phyloP scores from a whole-genome alignment of 1,140 invertebrate genomes.

The Drosophila lini region DNA sequence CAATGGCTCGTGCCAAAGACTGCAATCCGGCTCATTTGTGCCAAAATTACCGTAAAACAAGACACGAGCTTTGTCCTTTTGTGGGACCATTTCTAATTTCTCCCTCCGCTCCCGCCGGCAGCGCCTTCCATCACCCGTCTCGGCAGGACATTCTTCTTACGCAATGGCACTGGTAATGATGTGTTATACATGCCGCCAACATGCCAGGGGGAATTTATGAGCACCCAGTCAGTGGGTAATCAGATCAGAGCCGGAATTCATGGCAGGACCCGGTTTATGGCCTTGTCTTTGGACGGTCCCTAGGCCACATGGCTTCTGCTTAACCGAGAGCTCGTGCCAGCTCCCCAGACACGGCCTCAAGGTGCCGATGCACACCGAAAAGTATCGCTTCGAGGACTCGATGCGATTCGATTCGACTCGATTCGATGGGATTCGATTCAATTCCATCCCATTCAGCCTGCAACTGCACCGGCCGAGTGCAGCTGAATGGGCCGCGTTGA shows the following conservation, averaged over 20 bases:
- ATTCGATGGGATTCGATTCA: constrained; percentile 1
- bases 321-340: constrained; percentile 2
- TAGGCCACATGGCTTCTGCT: constrained; percentile 1
- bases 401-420: background rate
- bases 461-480: constrained; percentile 36
- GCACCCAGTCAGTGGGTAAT: constrained; percentile 52
- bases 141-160: constrained; percentile 44
- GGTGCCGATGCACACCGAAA: constrained; percentile 9
- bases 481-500: constrained; percentile 46
- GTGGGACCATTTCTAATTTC: constrained; percentile 34
- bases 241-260: constrained; percentile 59
- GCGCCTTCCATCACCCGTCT: background rate
- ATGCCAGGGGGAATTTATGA: constrained; percentile 47
- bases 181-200: constrained; percentile 53
- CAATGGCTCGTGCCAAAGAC: constrained; percentile 28
- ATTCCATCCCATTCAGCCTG: constrained; percentile 21
- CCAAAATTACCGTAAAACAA: constrained; percentile 58
- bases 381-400: constrained; percentile 18
- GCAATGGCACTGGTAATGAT: constrained; percentile 68
- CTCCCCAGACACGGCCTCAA: background rate
- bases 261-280: constrained; percentile 42
- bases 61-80: constrained; percentile 39
- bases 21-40: constrained; percentile 67
- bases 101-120: constrained; percentile 11
- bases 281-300: constrained; percentile 7